Evolutionary conservation across 1,140 invertebrate genomes (phyloP), one percentile per base, ranked within the genome.

Genomic region (Heliconius hermathena): DNA sequence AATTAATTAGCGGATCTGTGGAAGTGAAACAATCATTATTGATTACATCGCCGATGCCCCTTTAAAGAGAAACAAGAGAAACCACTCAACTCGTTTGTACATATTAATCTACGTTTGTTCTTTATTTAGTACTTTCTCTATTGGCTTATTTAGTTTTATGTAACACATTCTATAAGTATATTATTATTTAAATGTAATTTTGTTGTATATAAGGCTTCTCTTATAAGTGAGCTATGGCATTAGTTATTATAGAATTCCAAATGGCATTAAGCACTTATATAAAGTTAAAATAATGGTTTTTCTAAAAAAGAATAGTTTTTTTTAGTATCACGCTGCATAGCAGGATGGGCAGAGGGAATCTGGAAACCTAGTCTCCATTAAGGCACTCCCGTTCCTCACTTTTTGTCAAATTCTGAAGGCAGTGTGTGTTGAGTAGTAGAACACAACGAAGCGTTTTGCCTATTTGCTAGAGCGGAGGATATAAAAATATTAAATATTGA

Each of bases 31-130:
- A 86, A 83, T 79, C 81, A 82, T 80, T 85, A 87, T 87, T 87
- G 83, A 89, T 88, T 84, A 86, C 80, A 83, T 81, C 79, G 73
- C 72, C 57, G 77, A 80, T 83, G 82, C 83, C 85, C 86, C 84
- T 83, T 83, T 83, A 83, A 70, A 81, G 78, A 76, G 79, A 71
- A 81, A 89, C 88, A 89, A 71, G 85, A 86, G 85, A 89, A 89
- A 86, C 84, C 88, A 89, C 88, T 89, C 83, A 72, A 75, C 78
- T 78, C 66, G 73, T 83, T 83, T 79, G 77, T 78, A 76, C 41
- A 60, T 82, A 82, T 79, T 82, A 82, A 80, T 77, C 73, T 79
- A 76, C 11, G 57, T 71, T 80, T 80, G 52, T 76, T 80, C 76
- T 78, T 78, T 78, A 77, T 78, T 73, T 74, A 81, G 57, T 74